Evolutionary conservation across 2,888 invertebrate species (phyloP), one percentile per base, ranked within the genome.

Genomic region (Prostheceraeus crozeri): DNA sequence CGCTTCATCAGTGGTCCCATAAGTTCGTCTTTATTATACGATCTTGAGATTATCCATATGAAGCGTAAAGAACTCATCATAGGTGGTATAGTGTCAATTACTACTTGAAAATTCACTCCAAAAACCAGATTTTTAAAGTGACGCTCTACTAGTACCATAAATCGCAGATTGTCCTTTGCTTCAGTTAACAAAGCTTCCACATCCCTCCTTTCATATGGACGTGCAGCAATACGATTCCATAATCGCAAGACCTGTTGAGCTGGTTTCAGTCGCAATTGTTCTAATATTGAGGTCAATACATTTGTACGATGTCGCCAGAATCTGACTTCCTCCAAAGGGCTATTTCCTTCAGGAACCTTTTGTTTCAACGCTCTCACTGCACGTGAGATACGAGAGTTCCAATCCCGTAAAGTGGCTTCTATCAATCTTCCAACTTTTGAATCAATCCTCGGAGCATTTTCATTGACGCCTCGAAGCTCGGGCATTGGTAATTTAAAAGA

Each of bases 41-140:
- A 86, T 53, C 83, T 79, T 0, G 89, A 90, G 56, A 90, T 81
- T 54, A 89, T 84, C 90, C 91, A 91, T 69, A 90, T 85, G 81
- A 89, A 85, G 67, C 86, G 84, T 33, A 91, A 75, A 1, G 87
- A 86, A 64, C 87, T 85, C 79, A 89, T 85, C 63, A 90, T 77
- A 60, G 84, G 82, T 0, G 86, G 85, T 23, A 91, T 80, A 3
- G 83, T 81, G 35, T 85, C 83, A 11, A 82, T 81, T 19, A 89
- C 84, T 71, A 82, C 82, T 59, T 64, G 82, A 79, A 55, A 54
- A 40, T 55, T 55, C 19, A 23, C 14, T 16, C 55, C 55, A 33
- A 55, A 55, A n/a, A 36, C 35, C 21, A 55, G 14, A 33, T 55
- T 55, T 33, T 82, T 82, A 67, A 87, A 84, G 71, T 86, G 84